Evolutionary conservation across 2,113 vertebrate genomes (phyloP).

Genomic region (Isurus oxyrinchus): DNA sequence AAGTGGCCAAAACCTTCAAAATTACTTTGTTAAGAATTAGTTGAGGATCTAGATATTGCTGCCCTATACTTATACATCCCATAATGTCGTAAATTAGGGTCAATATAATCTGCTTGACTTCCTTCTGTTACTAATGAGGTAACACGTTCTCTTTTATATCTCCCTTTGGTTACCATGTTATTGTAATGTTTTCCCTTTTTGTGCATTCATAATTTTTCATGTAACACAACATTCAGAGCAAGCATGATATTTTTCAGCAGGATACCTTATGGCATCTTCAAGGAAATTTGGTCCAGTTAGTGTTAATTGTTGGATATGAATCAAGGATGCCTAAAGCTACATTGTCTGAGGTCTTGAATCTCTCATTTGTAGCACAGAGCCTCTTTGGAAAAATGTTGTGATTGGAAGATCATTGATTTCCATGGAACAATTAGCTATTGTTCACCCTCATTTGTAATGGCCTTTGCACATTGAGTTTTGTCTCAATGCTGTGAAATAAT

Average conservation of each 20-base stretch:
- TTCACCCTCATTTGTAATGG: not conserved
- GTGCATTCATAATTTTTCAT: too few species aligned
- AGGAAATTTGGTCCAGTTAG: not conserved
- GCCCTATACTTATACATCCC: not conserved
- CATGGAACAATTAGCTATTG: not conserved
- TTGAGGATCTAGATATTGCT: not conserved
- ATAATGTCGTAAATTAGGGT: not conserved
- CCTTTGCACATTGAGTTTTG: not conserved
- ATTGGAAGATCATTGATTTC: not conserved
- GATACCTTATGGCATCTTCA: not conserved
- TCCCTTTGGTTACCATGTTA: not conserved
- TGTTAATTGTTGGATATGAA: not conserved
- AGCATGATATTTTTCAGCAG: not conserved
- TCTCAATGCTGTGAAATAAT: not conserved
- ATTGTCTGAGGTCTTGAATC: not conserved
- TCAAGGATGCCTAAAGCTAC: not conserved
- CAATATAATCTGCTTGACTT: not conserved
- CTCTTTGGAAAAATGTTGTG: not conserved
- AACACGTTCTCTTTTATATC: not conserved
- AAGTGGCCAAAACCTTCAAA: too few species aligned
- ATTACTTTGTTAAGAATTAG: not conserved
- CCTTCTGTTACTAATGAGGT: not conserved
- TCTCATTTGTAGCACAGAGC: not conserved
- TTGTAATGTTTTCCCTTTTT: not conserved
- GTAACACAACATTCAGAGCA: not conserved